Evolutionary conservation across 30 jellyfish, hydroid and myxozoan species (phyloP).

Genomic region (Hydractinia symbiolongicarpus): DNA sequence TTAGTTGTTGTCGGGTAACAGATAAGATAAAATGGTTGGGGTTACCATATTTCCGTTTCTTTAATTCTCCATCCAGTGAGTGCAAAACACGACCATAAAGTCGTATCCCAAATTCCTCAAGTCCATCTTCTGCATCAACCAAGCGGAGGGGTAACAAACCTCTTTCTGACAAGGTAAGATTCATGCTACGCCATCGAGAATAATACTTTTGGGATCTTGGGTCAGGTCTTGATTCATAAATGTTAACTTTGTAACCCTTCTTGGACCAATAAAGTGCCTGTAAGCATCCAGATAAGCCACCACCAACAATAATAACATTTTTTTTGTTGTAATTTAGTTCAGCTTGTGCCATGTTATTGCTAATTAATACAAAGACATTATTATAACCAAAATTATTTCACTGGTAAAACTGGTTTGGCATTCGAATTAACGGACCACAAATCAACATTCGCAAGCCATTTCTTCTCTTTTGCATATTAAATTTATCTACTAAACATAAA

Average conservation of each 20-base stretch:
- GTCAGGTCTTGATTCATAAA: constrained; percentile 80
- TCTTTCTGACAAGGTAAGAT: constrained; percentile 74
- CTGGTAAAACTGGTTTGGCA: too few species aligned
- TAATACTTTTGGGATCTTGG: constrained; percentile 63
- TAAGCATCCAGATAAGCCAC: constrained; percentile 67
- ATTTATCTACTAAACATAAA: too few species aligned
- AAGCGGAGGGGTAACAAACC: constrained; percentile 71
- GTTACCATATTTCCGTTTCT: constrained; percentile 63
- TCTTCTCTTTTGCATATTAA: too few species aligned
- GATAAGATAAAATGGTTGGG: constrained; percentile 68
- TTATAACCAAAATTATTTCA: too few species aligned
- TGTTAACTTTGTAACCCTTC: constrained; percentile 52
- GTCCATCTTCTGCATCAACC: constrained; percentile 77
- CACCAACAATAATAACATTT: constrained; percentile 26
- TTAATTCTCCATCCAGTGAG: constrained; percentile 47
- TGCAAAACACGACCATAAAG: constrained; percentile 88
- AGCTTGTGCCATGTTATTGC: too few species aligned
- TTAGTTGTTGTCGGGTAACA: constrained; percentile 64
- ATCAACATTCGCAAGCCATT: too few species aligned
- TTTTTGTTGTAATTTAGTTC: neutral
- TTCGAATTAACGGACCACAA: too few species aligned
- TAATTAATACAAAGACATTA: too few species aligned
- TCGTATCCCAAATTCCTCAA: constrained; percentile 64
- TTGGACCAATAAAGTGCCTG: constrained; percentile 82
- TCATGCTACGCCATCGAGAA: constrained; percentile 85